Evolutionary conservation across 2,113 vertebrate genomes (phyloP).

Genomic region (Antechinus flavipes): DNA sequence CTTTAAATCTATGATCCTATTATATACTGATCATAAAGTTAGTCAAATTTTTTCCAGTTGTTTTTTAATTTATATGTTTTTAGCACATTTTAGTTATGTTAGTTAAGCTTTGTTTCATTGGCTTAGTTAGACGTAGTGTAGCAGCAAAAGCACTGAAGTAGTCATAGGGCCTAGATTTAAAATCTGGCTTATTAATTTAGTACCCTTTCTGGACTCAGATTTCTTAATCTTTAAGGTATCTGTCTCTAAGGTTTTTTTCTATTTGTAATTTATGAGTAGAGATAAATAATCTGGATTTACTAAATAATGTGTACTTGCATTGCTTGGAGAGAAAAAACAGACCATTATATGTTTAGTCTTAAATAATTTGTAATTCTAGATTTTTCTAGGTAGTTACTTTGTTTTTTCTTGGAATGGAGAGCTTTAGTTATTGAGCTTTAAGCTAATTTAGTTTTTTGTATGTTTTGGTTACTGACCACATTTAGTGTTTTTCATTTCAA

Average conservation of each 20-base stretch:
- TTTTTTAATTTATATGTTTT: background rate
- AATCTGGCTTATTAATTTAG: too few relatives aligned
- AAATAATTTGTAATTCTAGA: background rate
- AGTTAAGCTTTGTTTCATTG: background rate
- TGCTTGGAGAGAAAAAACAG: background rate
- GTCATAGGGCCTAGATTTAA: background rate
- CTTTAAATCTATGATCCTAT: background rate
- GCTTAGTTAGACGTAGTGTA: background rate
- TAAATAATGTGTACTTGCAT: background rate
- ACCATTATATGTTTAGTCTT: background rate
- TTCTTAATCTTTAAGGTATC: too few relatives aligned
- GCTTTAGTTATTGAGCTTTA: background rate
- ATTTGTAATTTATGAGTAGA: background rate
- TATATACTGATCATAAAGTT: background rate
- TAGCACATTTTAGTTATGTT: background rate
- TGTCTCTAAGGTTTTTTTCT: too few relatives aligned
- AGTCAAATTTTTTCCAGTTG: background rate
- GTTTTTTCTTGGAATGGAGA: background rate
- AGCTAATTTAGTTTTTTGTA: background rate
- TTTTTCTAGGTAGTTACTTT: background rate
- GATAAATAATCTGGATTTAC: background rate
- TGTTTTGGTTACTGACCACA: background rate
- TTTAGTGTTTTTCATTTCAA: background rate
- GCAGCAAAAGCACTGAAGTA: background rate
- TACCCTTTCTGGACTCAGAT: too few relatives aligned